A percentile compares a stretch with the other conserved stretches of the same genome.
Evolutionary conservation across 1,140 invertebrate species (phyloP).

Genomic region (Scylla paramamosain): DNA sequence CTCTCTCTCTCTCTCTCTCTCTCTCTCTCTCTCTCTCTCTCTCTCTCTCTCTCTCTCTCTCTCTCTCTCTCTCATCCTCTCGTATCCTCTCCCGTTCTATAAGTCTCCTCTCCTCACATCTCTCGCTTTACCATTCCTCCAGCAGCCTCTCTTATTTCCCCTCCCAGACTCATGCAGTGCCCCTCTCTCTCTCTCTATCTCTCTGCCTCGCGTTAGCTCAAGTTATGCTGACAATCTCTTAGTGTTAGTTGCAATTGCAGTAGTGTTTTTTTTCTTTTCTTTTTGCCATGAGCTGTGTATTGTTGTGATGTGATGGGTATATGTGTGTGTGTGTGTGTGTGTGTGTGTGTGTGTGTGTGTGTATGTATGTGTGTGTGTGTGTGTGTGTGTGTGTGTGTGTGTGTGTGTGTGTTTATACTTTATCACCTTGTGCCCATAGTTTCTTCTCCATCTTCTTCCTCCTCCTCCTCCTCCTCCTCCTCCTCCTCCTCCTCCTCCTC

Average conservation of each 20-base stretch:
- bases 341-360: conserved; percentile 28
- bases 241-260: too few species aligned
- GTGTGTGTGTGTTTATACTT: background rate
- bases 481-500: too few species aligned
- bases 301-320: background rate
- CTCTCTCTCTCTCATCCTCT: background rate
- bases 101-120: too few species aligned
- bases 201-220: background rate
- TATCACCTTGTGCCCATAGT: background rate
- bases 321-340: conserved; percentile 51
- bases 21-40: background rate
- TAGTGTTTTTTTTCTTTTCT: too few species aligned
- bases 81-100: too few species aligned
- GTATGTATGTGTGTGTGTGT: conserved; percentile 36
- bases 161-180: background rate
- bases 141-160: background rate
- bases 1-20: background rate
- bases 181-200: background rate
- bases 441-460: background rate
- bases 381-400: conserved; percentile 43
- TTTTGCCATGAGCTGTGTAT: background rate
- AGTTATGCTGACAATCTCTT: too few species aligned
- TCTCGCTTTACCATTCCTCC: background rate
- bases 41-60: background rate
- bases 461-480: too few species aligned